Conservation (phyloP, 2,797 vertebrate genomes). For the Sebastes glaucus region DNA sequence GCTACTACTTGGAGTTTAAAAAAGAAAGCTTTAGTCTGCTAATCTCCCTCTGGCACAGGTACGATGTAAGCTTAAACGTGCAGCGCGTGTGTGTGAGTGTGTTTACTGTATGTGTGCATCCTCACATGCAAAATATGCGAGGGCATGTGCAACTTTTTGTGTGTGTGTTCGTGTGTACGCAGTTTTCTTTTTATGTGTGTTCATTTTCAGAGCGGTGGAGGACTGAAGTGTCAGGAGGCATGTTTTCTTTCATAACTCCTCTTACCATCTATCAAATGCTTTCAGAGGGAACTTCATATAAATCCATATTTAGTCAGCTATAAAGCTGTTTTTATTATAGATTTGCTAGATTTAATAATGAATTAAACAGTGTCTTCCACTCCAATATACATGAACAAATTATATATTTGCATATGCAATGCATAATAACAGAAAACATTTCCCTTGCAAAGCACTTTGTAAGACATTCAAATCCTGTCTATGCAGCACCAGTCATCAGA, state of each 20-base stretch:
- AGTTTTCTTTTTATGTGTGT: background rate
- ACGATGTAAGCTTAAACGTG: constrained; percentile 46
- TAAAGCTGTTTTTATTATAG: background rate
- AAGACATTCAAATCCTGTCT: background rate
- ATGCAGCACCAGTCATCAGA: background rate
- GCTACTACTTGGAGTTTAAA: constrained; percentile 55
- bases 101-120: background rate
- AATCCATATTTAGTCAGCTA: background rate
- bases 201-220: background rate
- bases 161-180: background rate
- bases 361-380: background rate
- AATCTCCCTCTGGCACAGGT: constrained; percentile 71
- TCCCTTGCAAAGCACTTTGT: background rate
- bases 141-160: background rate
- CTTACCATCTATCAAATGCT: background rate
- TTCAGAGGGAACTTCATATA: background rate
- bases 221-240: background rate
- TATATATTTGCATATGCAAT: background rate
- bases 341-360: background rate
- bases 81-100: background rate
- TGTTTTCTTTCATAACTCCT: background rate
- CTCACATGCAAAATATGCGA: background rate
- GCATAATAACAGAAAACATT: background rate
- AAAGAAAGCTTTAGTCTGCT: constrained; percentile 67
- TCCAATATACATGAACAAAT: background rate